Evolutionary conservation across 1,140 invertebrate species (phyloP).

Genomic region (Apis dorsata): DNA sequence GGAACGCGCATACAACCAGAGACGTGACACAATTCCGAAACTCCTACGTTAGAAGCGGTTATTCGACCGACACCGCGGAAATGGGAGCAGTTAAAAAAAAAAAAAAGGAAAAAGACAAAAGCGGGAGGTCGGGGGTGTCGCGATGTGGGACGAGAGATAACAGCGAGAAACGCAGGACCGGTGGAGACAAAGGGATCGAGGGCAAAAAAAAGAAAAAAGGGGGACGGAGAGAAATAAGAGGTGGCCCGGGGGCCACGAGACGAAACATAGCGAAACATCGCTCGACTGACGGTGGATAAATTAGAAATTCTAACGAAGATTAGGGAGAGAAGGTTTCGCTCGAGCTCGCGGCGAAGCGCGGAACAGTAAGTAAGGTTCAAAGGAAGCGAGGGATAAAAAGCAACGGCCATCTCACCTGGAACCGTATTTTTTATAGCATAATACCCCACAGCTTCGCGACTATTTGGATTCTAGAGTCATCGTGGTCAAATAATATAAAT

Average conservation of each 20-base stretch:
- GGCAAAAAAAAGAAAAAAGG: no score
- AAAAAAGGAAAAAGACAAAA: background rate
- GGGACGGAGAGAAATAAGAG: background rate
- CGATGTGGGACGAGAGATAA: background rate
- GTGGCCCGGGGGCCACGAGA: background rate
- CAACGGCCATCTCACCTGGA: background rate
- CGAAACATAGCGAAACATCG: background rate
- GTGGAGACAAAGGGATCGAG: background rate
- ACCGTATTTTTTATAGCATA: constrained; percentile 9
- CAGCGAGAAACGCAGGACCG: background rate
- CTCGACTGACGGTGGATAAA: constrained; percentile 22
- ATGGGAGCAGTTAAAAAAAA: background rate
- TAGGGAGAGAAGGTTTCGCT: constrained; percentile 20
- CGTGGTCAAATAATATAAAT: constrained; percentile 1
- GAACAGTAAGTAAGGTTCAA: constrained; percentile 7
- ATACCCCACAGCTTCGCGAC: background rate
- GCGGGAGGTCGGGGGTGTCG: no score
- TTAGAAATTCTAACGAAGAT: constrained; percentile 67
- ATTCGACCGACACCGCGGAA: background rate
- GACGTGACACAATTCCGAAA: constrained; percentile 5
- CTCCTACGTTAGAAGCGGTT: no score
- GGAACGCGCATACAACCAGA: background rate
- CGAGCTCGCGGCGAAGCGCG: constrained; percentile 7
- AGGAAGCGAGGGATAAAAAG: background rate
- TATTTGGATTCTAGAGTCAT: background rate